A percentile compares a stretch with the other conserved stretches of the same genome.
phyloP scores from a whole-genome alignment of 2,888 invertebrate genomes.

The Drosophila acutilabella region DNA sequence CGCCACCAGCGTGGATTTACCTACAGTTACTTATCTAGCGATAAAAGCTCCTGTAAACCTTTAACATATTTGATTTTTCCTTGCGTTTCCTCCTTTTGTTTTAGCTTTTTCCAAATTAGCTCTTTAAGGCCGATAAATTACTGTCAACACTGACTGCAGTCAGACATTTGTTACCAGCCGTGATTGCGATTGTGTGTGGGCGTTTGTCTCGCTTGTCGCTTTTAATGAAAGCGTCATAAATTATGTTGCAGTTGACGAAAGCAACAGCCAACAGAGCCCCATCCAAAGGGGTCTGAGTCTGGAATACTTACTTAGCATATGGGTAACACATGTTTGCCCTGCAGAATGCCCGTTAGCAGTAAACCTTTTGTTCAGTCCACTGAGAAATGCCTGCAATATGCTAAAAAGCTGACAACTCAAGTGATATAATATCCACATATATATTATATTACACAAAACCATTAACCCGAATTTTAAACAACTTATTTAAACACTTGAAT shows the following conservation, averaged over 20 bases:
- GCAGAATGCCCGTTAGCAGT: constrained; percentile 20
- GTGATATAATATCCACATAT: constrained; percentile 21
- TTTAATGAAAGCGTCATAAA: constrained; percentile 84
- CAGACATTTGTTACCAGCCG: constrained; percentile 68
- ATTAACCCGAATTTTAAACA: constrained; percentile 6
- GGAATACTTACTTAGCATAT: constrained; percentile 69
- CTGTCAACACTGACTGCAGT: constrained; percentile 14
- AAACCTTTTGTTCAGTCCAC: constrained; percentile 7
- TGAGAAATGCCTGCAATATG: constrained; percentile 17
- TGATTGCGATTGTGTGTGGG: constrained; percentile 73
- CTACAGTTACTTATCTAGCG: no score
- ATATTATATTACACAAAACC: constrained; percentile 6
- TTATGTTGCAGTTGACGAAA: constrained; percentile 84
- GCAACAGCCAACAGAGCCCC: constrained; percentile 56
- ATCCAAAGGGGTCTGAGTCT: constrained; percentile 25
- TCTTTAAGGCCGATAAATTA: not conserved
- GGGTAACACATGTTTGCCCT: constrained; percentile 56
- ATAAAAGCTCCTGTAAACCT: no score
- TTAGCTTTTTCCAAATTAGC: not conserved
- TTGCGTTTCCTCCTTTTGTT: no score
- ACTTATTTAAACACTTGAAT: no score
- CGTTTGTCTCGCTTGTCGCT: constrained; percentile 79
- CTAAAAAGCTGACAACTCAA: constrained; percentile 36
- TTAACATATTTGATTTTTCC: no score
- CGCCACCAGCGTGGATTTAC: no score